These are phyloP conservation scores for Aphaenogaster ashmeadi DNA, from an alignment of 1,140 invertebrate genomes.

Conservation along the genomic window DNA sequence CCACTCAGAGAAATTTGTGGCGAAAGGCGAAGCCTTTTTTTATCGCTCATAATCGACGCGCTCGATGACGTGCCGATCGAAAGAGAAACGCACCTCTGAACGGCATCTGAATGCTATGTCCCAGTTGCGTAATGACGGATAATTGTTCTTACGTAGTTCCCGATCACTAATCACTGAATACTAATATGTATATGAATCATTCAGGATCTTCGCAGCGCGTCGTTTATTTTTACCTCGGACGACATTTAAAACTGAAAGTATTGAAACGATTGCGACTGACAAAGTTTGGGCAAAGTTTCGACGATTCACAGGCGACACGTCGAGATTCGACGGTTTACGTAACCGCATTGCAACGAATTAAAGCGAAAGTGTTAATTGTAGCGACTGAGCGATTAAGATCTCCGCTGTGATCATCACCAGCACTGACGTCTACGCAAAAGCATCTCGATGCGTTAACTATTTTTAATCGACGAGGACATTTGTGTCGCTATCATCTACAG, in stretches of 20 bases:
- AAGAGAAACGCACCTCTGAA: constrained; percentile 33
- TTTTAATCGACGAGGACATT: constrained; percentile 47
- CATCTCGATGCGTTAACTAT: constrained; percentile 10
- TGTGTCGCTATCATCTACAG: not conserved
- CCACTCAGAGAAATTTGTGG: constrained; percentile 48
- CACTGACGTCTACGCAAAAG: constrained; percentile 21
- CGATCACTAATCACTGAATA: constrained; percentile 16
- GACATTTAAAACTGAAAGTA: not conserved
- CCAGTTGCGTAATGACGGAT: constrained; percentile 48
- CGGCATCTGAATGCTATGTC: constrained; percentile 13
- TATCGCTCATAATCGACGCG: constrained; percentile 54
- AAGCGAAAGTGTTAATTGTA: constrained; percentile 36
- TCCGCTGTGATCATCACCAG: not conserved
- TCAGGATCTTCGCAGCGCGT: not conserved
- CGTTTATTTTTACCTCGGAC: not conserved
- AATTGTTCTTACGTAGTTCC: constrained; percentile 39
- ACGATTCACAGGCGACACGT: not conserved
- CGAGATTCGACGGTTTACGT: not conserved
- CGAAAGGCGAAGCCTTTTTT: constrained; percentile 64
- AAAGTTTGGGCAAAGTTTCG: not conserved
- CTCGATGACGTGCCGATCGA: constrained; percentile 48
- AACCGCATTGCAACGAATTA: not conserved
- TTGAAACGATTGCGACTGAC: not conserved
- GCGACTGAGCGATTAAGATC: constrained; percentile 26
- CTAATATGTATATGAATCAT: constrained; percentile 24